Conservation (phyloP, 2,888 invertebrate species). For the Neoaliturus tenellus region DNA sequence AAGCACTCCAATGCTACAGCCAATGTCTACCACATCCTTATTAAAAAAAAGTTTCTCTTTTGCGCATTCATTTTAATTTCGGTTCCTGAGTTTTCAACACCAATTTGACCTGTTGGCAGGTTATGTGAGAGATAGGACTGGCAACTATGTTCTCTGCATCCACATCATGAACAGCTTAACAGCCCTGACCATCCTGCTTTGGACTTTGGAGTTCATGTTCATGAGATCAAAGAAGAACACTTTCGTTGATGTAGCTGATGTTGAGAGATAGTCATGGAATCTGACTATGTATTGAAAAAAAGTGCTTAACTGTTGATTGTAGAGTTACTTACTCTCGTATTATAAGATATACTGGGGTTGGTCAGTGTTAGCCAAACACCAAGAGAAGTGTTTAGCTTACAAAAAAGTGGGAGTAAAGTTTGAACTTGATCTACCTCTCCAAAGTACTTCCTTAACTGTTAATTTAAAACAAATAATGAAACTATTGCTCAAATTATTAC, state of each 20-base stretch:
- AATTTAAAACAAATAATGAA: too few species aligned
- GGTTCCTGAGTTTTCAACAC: too few species aligned
- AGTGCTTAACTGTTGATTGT: constrained; percentile 24
- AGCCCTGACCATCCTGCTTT: constrained; percentile 76
- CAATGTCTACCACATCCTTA: too few species aligned
- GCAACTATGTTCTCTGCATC: constrained; percentile 78
- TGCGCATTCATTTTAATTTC: too few species aligned
- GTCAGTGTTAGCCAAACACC: too few species aligned
- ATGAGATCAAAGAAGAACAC: constrained; percentile 49
- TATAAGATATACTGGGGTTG: background rate
- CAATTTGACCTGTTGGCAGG: constrained; percentile 74
- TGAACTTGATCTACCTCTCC: too few species aligned
- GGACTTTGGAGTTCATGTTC: constrained; percentile 71
- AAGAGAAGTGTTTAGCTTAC: too few species aligned
- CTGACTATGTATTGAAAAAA: background rate
- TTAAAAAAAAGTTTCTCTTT: too few species aligned
- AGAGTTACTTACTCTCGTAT: background rate
- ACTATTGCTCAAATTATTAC: too few species aligned
- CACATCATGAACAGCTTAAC: constrained; percentile 79
- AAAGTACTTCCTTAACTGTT: background rate
- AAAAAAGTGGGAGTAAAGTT: too few species aligned
- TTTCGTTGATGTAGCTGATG: constrained; percentile 7
- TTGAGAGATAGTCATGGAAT: background rate
- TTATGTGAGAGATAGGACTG: constrained; percentile 77
- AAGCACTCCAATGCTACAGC: too few species aligned